phyloP scores from a whole-genome alignment of 2,113 vertebrate genomes.

The Ancistrus triradiatus region DNA sequence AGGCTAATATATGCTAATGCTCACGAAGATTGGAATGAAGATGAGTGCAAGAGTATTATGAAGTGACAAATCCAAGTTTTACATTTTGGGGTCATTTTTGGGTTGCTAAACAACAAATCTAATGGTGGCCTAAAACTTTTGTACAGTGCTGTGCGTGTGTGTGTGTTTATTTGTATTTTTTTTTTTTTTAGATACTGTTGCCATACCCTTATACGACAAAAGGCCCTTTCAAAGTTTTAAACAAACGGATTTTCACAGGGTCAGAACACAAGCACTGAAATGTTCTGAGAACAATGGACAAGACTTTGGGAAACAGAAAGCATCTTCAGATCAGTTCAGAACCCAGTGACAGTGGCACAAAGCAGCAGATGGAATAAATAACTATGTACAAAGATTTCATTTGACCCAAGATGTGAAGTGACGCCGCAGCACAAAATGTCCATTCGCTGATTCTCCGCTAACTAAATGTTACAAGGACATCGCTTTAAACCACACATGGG shows the following conservation, averaged over 20 bases:
- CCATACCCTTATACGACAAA: too few species aligned
- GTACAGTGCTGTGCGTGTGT: too few species aligned
- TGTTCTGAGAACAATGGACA: conserved; percentile 12
- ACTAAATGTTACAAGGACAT: background rate
- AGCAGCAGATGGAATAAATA: background rate
- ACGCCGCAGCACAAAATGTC: background rate
- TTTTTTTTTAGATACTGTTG: too few species aligned
- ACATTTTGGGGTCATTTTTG: too few species aligned
- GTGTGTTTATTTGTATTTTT: background rate
- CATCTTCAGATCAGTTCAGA: conserved; percentile 12
- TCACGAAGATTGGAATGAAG: too few species aligned
- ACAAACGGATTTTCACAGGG: too few species aligned
- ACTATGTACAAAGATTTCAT: conserved; percentile 5
- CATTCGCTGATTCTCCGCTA: background rate
- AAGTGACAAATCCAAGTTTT: too few species aligned
- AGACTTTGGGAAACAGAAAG: conserved; percentile 4
- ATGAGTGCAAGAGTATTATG: too few species aligned
- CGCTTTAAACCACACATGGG: background rate
- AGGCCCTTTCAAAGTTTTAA: background rate
- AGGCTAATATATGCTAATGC: too few species aligned
- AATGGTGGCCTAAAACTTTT: too few species aligned
- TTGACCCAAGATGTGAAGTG: background rate
- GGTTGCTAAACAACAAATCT: too few species aligned
- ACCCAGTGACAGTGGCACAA: conserved; percentile 13
- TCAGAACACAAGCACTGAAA: background rate